phyloP scores from a whole-genome alignment of 2,888 invertebrate species.

The Polymixis lichenea region DNA sequence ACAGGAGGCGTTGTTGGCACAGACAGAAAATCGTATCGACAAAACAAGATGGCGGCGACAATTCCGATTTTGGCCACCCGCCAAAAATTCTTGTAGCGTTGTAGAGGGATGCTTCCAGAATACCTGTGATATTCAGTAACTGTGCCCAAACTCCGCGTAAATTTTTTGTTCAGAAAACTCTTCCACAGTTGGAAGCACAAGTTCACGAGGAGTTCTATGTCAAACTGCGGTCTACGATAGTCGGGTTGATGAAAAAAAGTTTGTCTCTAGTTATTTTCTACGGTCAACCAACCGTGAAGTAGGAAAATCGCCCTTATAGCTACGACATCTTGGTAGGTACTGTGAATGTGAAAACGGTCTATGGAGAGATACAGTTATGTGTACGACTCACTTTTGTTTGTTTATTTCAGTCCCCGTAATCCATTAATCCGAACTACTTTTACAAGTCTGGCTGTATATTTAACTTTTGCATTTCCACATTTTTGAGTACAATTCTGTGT shows the following conservation, averaged over 20 bases:
- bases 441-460: slow-evolving; percentile 12
- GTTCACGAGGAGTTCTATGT: slow-evolving; percentile 18
- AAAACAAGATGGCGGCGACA: neutral
- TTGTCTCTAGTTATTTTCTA: slow-evolving; percentile 4
- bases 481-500: slow-evolving; percentile 26
- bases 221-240: neutral
- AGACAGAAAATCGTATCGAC: neutral
- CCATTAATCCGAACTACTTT: slow-evolving; percentile 25
- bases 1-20: neutral
- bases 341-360: neutral
- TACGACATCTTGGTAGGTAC: neutral
- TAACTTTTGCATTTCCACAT: slow-evolving; percentile 25
- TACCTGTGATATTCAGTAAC: slow-evolving; percentile 14
- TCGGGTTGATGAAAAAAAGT: slow-evolving; percentile 25
- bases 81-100: neutral
- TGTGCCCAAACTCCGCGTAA: neutral
- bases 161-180: slow-evolving; percentile 15
- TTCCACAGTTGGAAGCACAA: slow-evolving; percentile 8
- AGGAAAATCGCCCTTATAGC: neutral
- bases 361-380: neutral
- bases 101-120: neutral
- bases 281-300: neutral
- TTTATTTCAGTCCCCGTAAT: slow-evolving; percentile 18
- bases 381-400: slow-evolving; percentile 2
- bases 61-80: neutral